Base-by-base conservation (phyloP, 2,113 vertebrate species). In the Periophthalmodon schlosseri region DNA sequence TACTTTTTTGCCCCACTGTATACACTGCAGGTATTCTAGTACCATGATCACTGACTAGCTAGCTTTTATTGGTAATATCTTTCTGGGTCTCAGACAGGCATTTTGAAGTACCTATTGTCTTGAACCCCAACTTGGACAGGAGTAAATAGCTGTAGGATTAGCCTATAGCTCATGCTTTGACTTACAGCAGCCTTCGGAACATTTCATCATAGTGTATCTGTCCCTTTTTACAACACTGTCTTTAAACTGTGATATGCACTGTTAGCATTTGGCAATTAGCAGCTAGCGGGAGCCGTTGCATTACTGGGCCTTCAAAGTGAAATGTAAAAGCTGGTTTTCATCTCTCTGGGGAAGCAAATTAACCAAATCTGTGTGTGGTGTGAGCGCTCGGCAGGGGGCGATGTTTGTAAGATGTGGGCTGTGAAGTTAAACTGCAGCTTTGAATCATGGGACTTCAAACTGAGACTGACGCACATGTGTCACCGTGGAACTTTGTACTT, bases 351-450 rank as follows among this genome's bases (percentile, higher is more conserved):
- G 60, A 60, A 18, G 52, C 49, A 63, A 68, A 57, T 61, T 63
- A 52, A 56, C 28, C 16, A 47, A 52, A 23, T 23, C 47, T 54
- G 20, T 56, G 52, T 58, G 15, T 18, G 4, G 28, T 13, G 13
- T 20, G 13, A 64, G 65, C 10, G 46, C 66, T 16, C 15, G 34
- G 49, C n/a, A 70, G n/a, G 33, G 15, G 24, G 36, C 10, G 8
- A 50, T 46, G 57, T 36, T n/a, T 64, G 9, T 21, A 52, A 61
- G 72, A 12, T 60, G 28, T 60, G 28, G 66, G 39, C n/a, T 47
- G 66, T 15, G 66, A 49, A 68, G 66, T 68, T 68, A 68, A 68
- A 49, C 44, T 24, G 13, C 4, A 14, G 14, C 60, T 63, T 66
- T 66, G 39, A 46, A 66, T 66, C 28, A 61, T 50, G 3, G 18